A percentile compares a stretch with the other conserved stretches of the same genome.
Conservation (phyloP, 2,888 invertebrate genomes). For the Andrena bucephala region DNA sequence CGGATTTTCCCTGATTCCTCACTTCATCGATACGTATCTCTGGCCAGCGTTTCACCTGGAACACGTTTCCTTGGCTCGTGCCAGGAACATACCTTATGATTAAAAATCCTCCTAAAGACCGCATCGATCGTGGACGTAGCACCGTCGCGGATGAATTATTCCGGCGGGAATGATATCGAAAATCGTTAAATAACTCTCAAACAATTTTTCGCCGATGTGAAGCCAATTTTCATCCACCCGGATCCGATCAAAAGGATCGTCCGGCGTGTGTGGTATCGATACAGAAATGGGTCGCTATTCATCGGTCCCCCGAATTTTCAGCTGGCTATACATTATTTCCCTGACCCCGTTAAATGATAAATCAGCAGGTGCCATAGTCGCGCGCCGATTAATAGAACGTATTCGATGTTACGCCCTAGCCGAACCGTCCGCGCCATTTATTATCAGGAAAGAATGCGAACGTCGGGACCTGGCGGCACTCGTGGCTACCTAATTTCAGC, state of each 20-base stretch:
- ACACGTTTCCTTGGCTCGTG: neutral
- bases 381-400: slow-evolving; percentile 3
- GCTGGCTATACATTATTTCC: slow-evolving; percentile 3
- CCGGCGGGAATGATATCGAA: slow-evolving; percentile 35
- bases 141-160: slow-evolving; percentile 8
- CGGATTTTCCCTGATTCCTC: slow-evolving; percentile 59
- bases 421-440: slow-evolving; percentile 24
- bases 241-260: slow-evolving; percentile 27
- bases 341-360: slow-evolving; percentile 9
- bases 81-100: neutral
- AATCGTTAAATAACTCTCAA: slow-evolving; percentile 45
- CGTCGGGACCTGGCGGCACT: slow-evolving; percentile 26
- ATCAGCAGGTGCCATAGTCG: slow-evolving; percentile 9
- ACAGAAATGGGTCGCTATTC: slow-evolving; percentile 39
- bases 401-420: neutral
- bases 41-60: slow-evolving; percentile 24
- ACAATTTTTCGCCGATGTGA: slow-evolving; percentile 38
- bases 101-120: slow-evolving; percentile 3
- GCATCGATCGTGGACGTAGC: neutral
- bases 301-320: slow-evolving; percentile 24
- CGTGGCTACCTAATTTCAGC: slow-evolving; percentile 50
- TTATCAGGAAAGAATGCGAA: slow-evolving; percentile 29
- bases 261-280: slow-evolving; percentile 6
- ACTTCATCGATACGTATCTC: slow-evolving; percentile 39
- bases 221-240: slow-evolving; percentile 36